Evolutionary conservation across 2,888 invertebrate genomes (phyloP), one percentile per base, ranked within the genome.

Genomic region (Torymus auratus): DNA sequence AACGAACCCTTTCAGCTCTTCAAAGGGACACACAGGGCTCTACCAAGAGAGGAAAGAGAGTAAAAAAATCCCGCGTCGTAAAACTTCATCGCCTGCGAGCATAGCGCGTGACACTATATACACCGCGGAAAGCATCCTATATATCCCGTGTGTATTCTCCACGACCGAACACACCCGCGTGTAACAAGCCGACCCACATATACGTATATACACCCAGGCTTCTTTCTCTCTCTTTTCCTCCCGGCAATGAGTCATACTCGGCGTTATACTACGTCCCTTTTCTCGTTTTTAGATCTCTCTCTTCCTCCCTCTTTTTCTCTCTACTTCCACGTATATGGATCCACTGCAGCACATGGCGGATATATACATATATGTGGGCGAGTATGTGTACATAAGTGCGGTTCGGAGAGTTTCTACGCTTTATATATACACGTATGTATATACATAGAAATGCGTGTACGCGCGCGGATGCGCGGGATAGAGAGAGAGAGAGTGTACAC

Each of bases 231-330:
- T 23, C 55, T 62, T 12, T 52, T 78, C 67, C 23, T 53, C 65
- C 60, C 23, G 61, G 55, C 78, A 73, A 73, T 74, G 79, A 79
- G 78, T 79, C 79, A 79, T 78, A 52, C 11, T 41, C 52, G 17
- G 55, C 23, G 56, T 55, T 70, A 60, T 61, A 53, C 52, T 61
- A 53, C 52, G 58, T n/a, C 28, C 64, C 58, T 65, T 71, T 71
- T 56, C 58, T 67, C 67, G 60, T 72, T 72, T 78, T 78, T 78
- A 78, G 72, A 72, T 72, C 61, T 56, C 56, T 56, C 74, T 69
- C 56, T 58, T 67, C 23, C 61, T 56, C 74, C 68, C 56, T 58
- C 67, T 65, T 28, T 55, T 28, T 53, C 64, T 10, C 70, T 72
- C 55, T 10, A 64, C 41, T 41, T 41, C 41, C 41, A 41, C 41